Evolutionary conservation across 2,113 vertebrate species (phyloP).

Genomic region (Sinocyclocheilus grahami): DNA sequence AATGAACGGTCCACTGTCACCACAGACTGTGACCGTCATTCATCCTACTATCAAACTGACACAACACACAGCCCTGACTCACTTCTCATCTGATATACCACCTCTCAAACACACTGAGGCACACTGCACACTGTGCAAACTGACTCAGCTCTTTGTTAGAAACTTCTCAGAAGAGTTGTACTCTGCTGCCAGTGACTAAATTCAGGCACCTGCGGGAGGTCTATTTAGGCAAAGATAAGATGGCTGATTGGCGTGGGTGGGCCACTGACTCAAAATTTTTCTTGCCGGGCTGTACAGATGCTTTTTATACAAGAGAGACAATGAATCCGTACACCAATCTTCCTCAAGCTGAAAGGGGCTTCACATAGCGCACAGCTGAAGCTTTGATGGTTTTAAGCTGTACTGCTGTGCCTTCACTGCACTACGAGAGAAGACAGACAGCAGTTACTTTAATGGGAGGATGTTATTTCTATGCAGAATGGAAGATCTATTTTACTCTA

Average conservation of each 20-base stretch:
- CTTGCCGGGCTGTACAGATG: slow-evolving; percentile 45
- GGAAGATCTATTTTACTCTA: background rate
- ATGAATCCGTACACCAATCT: slow-evolving; percentile 49
- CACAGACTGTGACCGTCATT: background rate
- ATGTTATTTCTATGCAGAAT: background rate
- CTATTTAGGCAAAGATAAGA: slow-evolving; percentile 67
- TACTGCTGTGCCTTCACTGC: slow-evolving; percentile 1
- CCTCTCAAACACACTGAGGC: background rate
- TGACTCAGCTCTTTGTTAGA: slow-evolving; percentile 3
- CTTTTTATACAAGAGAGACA: slow-evolving; percentile 38
- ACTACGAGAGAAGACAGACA: slow-evolving; percentile 18
- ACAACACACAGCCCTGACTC: slow-evolving; percentile 16
- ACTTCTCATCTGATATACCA: background rate
- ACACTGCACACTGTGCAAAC: background rate
- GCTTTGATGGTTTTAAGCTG: slow-evolving; percentile 12
- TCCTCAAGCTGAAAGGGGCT: slow-evolving; percentile 46
- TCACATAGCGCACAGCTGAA: slow-evolving; percentile 22
- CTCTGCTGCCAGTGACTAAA: background rate
- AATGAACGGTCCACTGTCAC: background rate
- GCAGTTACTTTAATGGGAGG: slow-evolving; percentile 5
- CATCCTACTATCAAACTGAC: background rate
- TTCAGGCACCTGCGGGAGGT: slow-evolving; percentile 65
- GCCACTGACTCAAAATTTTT: slow-evolving; percentile 31
- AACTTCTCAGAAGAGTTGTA: slow-evolving; percentile 2
- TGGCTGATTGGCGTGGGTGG: slow-evolving; percentile 59